Evolutionary conservation across 2,888 invertebrate species (phyloP).

Genomic region (Scaptodrosophila latifasciaeformis): DNA sequence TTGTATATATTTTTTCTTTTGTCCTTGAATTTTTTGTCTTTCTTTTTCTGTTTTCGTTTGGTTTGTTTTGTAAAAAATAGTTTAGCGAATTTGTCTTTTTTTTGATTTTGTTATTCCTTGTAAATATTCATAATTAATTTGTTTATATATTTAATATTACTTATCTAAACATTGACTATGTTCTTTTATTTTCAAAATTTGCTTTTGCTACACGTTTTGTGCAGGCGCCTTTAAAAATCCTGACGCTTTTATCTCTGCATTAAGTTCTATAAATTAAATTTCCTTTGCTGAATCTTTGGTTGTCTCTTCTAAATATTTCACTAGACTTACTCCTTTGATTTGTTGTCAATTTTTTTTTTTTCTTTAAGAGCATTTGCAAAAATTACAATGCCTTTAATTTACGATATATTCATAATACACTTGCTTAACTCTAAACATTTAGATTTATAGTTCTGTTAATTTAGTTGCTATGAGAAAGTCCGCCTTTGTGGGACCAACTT

Average conservation of each 20-base stretch:
- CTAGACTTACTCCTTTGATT: constrained; percentile 27
- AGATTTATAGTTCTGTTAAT: not conserved
- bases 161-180: constrained; percentile 64
- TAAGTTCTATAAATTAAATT: not conserved
- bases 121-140: constrained; percentile 56
- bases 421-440: not conserved
- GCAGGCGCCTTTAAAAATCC: constrained; percentile 33
- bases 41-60: constrained; percentile 19
- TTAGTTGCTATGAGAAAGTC: too few species aligned
- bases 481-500: too few species aligned
- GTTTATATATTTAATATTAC: constrained; percentile 38
- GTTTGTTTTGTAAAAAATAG: constrained; percentile 56
- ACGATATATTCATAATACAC: too few species aligned
- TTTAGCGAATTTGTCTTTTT: constrained; percentile 48
- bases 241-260: constrained; percentile 10
- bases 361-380: not conserved
- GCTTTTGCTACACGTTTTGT: constrained; percentile 60
- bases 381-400: too few species aligned
- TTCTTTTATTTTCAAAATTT: constrained; percentile 55
- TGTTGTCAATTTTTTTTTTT: not conserved
- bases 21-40: constrained; percentile 11
- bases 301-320: constrained; percentile 51
- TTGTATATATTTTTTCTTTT: constrained; percentile 14
- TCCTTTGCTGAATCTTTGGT: not conserved
- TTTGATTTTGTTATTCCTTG: constrained; percentile 31